phyloP scores from a whole-genome alignment of 35 echinoderm and acorn worm genomes.

The Apostichopus parvimensis region DNA sequence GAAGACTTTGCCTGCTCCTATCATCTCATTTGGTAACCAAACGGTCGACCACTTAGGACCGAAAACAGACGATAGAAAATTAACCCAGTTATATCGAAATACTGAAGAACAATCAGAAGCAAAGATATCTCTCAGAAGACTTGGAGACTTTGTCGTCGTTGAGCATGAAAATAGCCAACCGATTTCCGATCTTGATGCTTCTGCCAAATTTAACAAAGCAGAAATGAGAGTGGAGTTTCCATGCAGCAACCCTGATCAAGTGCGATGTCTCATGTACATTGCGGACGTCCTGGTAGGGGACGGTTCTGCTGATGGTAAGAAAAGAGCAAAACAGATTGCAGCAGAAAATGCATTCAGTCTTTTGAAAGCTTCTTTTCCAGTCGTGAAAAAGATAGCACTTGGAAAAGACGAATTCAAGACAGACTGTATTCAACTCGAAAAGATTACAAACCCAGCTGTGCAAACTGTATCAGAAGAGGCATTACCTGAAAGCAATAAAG shows the following conservation, averaged over 20 bases:
- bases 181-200: background rate
- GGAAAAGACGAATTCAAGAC: background rate
- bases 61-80: too few species aligned
- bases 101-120: background rate
- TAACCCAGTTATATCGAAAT: too few species aligned
- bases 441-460: background rate
- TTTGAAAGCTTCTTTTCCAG: constrained; percentile 8
- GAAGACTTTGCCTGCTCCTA: background rate
- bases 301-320: background rate
- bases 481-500: constrained; percentile 21
- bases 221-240: background rate
- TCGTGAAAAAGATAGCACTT: background rate
- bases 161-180: background rate
- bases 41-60: background rate
- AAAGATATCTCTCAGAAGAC: too few species aligned
- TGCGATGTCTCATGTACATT: background rate
- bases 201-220: background rate
- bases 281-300: background rate
- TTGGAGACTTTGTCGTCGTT: constrained; percentile 7
- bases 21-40: too few species aligned
- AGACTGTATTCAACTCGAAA: background rate
- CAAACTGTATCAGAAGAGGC: background rate
- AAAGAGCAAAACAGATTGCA: background rate
- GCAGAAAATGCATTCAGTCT: constrained; percentile 7
- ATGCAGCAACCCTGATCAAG: too few species aligned